Base-by-base conservation (phyloP, 2,888 invertebrate genomes). In the Emmelina monodactyla region DNA sequence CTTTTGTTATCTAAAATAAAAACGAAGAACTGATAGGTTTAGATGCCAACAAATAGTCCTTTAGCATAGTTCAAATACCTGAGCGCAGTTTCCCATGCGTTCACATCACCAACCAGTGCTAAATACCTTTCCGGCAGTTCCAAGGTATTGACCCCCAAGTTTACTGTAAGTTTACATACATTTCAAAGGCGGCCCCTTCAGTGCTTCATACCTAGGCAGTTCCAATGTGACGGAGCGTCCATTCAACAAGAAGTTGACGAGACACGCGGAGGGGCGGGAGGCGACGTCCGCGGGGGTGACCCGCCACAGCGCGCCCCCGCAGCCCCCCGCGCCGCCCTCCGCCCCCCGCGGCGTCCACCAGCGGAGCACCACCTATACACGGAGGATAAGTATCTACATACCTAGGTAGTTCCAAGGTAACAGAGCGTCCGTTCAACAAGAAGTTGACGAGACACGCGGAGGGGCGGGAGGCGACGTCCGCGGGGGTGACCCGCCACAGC, bases 361-460 rank as follows among this genome's bases (percentile, higher is more conserved):
- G 44, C 96, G 94, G 2, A 98, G 82, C 1, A 94, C 94, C 0
- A 94, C 88, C 84, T 83, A 28, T n/a, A n/a, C n/a, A n/a, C n/a
- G n/a, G n/a, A n/a, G n/a, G n/a, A n/a, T n/a, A n/a, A n/a, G n/a
- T n/a, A n/a, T n/a, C n/a, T n/a, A n/a, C 49, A 83, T 69, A 82
- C 71, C 87, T 82, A 0, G 89, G 92, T 83, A 95, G 92, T 75
- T 97, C 97, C 32, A 97, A 71, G 82, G 94, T 88, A 10, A 94
- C 94, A 0, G 92, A 92, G n/a, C 94, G 83, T 7, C 97, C 97
- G 55, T 92, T 94, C 1, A 97, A 83, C n/a, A 99, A 78, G 70
- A 99, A 99, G 71, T 97, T 97, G 31, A 97, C 98, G 34, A 99
- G 82, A 62, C 98, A 99, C 1, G 97, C 93, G 0, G 97, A 97